Conservation (phyloP, 2,797 vertebrate genomes). For the Micropoecilia bifurca region DNA sequence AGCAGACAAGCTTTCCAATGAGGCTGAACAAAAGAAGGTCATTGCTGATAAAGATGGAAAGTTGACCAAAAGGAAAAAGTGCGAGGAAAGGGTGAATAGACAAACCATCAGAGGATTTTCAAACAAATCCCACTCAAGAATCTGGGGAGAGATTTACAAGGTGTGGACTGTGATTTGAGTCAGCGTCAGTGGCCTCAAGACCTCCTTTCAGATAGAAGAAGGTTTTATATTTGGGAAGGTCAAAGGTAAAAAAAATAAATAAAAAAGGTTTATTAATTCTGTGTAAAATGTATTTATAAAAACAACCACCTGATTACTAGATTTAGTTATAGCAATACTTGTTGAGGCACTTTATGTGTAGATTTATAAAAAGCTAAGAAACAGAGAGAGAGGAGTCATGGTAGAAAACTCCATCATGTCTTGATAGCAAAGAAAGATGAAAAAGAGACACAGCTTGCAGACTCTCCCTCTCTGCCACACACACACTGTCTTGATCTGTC, state of each 20-base stretch:
- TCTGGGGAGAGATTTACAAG: background rate
- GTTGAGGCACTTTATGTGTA: background rate
- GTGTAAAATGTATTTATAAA: background rate
- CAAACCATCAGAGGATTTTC: background rate
- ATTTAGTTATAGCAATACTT: background rate
- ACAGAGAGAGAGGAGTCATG: background rate
- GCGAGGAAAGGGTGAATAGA: background rate
- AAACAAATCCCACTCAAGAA: background rate
- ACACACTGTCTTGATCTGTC: background rate
- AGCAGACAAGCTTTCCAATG: background rate
- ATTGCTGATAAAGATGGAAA: background rate
- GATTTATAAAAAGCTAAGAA: background rate
- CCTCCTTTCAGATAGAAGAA: background rate
- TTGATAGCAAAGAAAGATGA: background rate
- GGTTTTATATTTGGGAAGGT: background rate
- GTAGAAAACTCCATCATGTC: background rate
- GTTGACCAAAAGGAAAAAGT: background rate
- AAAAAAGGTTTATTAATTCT: background rate
- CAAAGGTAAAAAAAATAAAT: background rate
- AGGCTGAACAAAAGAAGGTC: background rate
- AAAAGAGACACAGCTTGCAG: background rate
- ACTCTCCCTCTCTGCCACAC: conserved; percentile 9
- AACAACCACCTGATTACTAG: background rate
- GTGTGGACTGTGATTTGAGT: background rate
- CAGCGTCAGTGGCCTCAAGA: background rate